Evolutionary conservation across 2,888 invertebrate species (phyloP).

Genomic region (Coenonympha arcania): DNA sequence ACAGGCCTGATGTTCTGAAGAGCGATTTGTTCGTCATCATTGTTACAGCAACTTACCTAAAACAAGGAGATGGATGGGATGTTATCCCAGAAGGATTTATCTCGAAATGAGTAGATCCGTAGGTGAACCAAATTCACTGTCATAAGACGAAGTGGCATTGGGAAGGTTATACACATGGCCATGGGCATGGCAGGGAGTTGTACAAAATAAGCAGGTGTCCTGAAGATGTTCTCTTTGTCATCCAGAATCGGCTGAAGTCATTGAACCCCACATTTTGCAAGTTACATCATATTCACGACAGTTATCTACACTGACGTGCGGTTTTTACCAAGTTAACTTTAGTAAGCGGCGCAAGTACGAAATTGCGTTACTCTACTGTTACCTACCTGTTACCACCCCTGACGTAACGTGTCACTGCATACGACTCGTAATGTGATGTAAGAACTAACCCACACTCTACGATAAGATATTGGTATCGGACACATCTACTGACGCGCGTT

Average conservation of each 20-base stretch:
- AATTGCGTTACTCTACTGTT: constrained; percentile 13
- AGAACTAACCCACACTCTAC: background rate
- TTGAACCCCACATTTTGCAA: background rate
- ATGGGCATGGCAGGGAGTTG: too few species aligned
- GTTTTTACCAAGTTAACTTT: constrained; percentile 3
- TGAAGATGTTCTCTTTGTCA: too few species aligned
- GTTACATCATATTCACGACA: background rate
- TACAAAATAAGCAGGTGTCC: too few species aligned
- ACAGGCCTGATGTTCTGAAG: too few species aligned
- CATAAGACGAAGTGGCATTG: too few species aligned
- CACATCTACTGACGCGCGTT: background rate
- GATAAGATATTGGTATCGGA: background rate
- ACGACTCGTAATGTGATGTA: background rate
- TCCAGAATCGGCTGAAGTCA: background rate
- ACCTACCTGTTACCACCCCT: background rate
- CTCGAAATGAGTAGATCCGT: too few species aligned
- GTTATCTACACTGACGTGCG: background rate
- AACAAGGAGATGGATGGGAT: too few species aligned
- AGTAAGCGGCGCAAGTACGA: constrained; percentile 9
- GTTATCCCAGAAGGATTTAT: too few species aligned
- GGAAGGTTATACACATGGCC: too few species aligned
- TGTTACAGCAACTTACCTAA: too few species aligned
- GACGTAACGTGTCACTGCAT: constrained; percentile 12
- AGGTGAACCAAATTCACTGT: too few species aligned
- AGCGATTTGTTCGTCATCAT: too few species aligned